These are phyloP conservation scores for Otolemur garnettii DNA, from an alignment of 2,113 vertebrate species.

Conservation along the genomic window DNA sequence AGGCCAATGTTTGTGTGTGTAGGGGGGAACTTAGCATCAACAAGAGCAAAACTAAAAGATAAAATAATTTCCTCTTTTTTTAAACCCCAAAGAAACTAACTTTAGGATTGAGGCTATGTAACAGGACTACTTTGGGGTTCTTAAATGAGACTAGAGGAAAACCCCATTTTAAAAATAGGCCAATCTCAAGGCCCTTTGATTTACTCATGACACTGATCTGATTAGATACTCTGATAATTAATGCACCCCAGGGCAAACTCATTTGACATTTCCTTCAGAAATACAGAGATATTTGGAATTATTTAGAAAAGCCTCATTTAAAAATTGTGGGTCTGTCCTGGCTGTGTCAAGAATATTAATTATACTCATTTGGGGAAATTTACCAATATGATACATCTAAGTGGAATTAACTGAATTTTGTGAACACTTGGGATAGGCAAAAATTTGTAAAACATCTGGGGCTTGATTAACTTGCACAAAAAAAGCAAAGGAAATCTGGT, in stretches of 20 bases:
- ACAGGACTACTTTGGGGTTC: neutral
- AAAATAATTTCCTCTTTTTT: constrained; percentile 11
- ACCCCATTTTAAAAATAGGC: neutral
- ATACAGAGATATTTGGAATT: constrained; percentile 56
- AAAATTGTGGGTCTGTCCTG: neutral
- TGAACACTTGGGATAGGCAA: neutral
- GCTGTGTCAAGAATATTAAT: constrained; percentile 50
- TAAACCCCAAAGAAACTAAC: neutral
- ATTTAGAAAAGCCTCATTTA: constrained; percentile 46
- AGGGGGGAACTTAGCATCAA: neutral
- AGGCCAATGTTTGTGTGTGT: neutral
- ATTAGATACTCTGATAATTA: constrained; percentile 12
- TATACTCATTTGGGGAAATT: neutral
- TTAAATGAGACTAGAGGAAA: constrained; percentile 15
- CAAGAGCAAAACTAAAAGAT: constrained; percentile 38
- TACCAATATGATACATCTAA: constrained; percentile 20
- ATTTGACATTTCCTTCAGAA: constrained; percentile 49
- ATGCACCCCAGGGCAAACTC: neutral
- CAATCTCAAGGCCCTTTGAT: neutral
- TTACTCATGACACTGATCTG: neutral
- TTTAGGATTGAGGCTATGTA: neutral
- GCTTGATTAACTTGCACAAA: neutral
- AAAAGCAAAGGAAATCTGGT: neutral
- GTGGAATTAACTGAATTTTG: constrained; percentile 25
- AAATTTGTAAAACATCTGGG: neutral